These are phyloP conservation scores for Dicentrarchus labrax DNA, from an alignment of 2,113 vertebrate genomes.

Conservation along the genomic window DNA sequence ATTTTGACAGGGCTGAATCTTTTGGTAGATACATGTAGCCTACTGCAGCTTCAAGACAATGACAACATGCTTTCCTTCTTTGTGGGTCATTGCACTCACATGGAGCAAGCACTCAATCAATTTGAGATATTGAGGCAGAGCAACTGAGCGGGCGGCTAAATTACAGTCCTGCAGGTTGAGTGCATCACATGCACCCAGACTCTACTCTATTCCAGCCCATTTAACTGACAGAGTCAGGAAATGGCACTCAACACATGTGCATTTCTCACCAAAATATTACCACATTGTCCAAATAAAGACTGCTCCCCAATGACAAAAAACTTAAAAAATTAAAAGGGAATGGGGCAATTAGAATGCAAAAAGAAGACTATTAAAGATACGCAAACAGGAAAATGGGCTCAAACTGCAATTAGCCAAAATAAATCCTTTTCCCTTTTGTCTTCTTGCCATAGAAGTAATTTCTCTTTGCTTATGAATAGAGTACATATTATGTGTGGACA, in stretches of 20 bases:
- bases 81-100: conserved; percentile 50
- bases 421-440: conserved; percentile 3
- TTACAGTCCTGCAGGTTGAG: conserved; percentile 71
- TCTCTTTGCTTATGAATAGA: not conserved
- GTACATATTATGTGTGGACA: not conserved
- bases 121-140: conserved; percentile 68
- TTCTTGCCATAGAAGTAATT: not conserved
- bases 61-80: conserved; percentile 35
- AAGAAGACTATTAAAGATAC: not conserved
- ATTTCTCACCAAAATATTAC: conserved; percentile 34
- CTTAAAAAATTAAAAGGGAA: not conserved
- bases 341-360: not conserved
- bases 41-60: conserved; percentile 9
- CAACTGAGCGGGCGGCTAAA: conserved; percentile 53
- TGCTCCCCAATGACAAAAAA: not conserved
- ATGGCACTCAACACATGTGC: conserved; percentile 16
- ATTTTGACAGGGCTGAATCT: not conserved
- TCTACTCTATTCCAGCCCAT: conserved; percentile 57
- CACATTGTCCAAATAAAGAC: conserved; percentile 3
- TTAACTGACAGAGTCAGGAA: conserved; percentile 50
- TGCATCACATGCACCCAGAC: conserved; percentile 51
- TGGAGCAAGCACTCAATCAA: conserved; percentile 63
- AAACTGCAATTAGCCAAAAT: conserved; percentile 7
- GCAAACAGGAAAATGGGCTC: not conserved
- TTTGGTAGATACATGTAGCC: not conserved